Base-by-base conservation (phyloP, 1,140 invertebrate species). In the Reticulitermes speratus region DNA sequence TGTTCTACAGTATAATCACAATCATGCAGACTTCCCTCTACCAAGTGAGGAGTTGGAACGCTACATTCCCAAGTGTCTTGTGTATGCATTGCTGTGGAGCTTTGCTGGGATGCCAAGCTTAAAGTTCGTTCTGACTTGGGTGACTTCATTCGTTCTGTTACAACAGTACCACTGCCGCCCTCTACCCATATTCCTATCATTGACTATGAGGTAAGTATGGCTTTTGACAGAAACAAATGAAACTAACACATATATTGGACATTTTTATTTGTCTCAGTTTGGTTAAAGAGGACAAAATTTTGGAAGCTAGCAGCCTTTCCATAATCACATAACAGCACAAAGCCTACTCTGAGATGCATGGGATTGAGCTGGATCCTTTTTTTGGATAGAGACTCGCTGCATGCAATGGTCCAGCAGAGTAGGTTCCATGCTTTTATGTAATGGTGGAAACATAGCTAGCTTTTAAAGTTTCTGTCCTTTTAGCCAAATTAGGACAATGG, bases 41-140 rank as follows among this genome's bases (percentile, higher is more conserved):
- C 95, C 97, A 48, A 94, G 94, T 84, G 99, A 99, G 88, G 96
- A 98, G 89, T 89, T 99, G 85, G 98, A 99, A 90, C 94, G 95
- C 25, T 99, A 99, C 89, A 96, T 99, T 88, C 96, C 97, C 3
- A 99, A 98, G 90, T 96, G 96, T 90, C 92, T 99, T 45, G 94
- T 99, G 0, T 98, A 99, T 91, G 96, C 97, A 0, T 90, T 99
- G 25, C 91, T 99, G 12, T 99, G 99, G 99, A 98, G 98, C 87
- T 99, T 99, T 90, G 95, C 98, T 87, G 99, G 99, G 99, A 99
- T 92, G 97, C 98, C 21, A 99, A 98, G 91, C 92, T 99, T 8
- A 99, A 99, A 93, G 96, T 97, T 52, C 90, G 96, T 86, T 96
- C 97, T 84, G 97, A 99, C 91, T 91, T 99, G 82, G 98, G 98